phyloP scores from a whole-genome alignment of 2,113 vertebrate genomes.

The Corythornis cristatus region DNA sequence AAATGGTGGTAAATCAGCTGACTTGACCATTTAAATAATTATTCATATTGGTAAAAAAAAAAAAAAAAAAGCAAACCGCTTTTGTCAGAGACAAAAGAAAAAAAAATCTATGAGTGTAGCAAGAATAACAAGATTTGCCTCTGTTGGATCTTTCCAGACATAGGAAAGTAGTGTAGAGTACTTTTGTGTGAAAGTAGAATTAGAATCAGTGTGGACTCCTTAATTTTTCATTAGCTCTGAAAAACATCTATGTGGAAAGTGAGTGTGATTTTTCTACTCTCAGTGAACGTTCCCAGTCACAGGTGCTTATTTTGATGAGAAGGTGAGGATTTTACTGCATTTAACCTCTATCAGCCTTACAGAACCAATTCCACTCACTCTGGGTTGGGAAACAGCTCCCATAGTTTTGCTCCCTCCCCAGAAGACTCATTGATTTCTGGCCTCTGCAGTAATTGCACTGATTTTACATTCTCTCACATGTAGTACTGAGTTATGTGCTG shows the following conservation, averaged over 20 bases:
- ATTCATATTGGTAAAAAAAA: neutral
- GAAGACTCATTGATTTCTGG: neutral
- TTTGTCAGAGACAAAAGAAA: neutral
- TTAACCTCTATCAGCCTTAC: neutral
- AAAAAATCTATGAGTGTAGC: neutral
- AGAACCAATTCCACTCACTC: neutral
- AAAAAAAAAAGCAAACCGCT: neutral
- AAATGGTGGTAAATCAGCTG: neutral
- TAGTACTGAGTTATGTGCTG: neutral
- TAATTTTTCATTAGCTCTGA: neutral
- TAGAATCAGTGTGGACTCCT: neutral
- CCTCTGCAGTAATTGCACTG: neutral
- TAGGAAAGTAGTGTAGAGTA: neutral
- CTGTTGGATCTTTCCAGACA: neutral
- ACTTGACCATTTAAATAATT: too few species aligned
- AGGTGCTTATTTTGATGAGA: neutral
- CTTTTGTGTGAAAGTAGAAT: neutral
- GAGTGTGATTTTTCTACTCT: neutral
- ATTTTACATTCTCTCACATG: neutral
- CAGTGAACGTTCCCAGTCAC: neutral
- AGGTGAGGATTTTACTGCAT: neutral
- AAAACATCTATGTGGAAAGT: neutral
- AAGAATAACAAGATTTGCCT: neutral
- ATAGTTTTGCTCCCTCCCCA: neutral
- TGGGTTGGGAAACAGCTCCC: neutral